A percentile compares a stretch with the other conserved stretches of the same genome.
Evolutionary conservation across 2,113 vertebrate species (phyloP).

Genomic region (Columba janthina): DNA sequence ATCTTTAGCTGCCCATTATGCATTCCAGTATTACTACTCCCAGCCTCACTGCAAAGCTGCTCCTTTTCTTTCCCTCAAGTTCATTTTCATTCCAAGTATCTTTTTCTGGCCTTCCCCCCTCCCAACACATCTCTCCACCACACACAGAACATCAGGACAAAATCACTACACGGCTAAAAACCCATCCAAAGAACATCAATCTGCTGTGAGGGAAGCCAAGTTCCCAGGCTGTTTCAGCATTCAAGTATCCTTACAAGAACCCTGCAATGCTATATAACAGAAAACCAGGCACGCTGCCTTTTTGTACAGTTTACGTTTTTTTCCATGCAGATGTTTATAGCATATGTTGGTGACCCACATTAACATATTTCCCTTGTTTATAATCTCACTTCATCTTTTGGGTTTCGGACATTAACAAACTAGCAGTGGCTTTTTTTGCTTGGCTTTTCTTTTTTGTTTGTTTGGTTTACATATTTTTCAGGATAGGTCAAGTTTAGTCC

Average conservation of each 20-base stretch:
- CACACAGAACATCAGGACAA: slow-evolving; percentile 48
- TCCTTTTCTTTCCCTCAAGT: background rate
- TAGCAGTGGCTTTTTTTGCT: background rate
- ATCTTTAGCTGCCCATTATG: background rate
- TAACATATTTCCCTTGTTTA: slow-evolving; percentile 6
- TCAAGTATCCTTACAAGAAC: slow-evolving; percentile 31
- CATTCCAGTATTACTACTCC: slow-evolving; percentile 4
- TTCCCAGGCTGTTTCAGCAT: slow-evolving; percentile 33
- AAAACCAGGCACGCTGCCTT: background rate
- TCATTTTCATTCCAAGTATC: slow-evolving; percentile 8
- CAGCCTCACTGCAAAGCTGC: background rate
- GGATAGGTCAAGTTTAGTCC: background rate
- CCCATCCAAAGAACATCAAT: slow-evolving; percentile 26
- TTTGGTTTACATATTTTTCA: background rate
- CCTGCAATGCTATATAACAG: slow-evolving; percentile 22
- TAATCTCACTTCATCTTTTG: background rate
- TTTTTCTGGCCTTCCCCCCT: background rate
- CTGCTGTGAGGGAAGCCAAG: slow-evolving; percentile 8
- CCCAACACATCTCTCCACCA: background rate
- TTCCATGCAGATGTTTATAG: slow-evolving; percentile 9
- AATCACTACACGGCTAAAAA: slow-evolving; percentile 45
- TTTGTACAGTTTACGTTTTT: background rate
- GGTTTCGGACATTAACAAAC: background rate
- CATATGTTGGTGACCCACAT: background rate
- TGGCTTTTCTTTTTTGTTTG: background rate